Evolutionary conservation across 2,888 invertebrate species (phyloP).

Genomic region (Zygothrica quintamaculata): DNA sequence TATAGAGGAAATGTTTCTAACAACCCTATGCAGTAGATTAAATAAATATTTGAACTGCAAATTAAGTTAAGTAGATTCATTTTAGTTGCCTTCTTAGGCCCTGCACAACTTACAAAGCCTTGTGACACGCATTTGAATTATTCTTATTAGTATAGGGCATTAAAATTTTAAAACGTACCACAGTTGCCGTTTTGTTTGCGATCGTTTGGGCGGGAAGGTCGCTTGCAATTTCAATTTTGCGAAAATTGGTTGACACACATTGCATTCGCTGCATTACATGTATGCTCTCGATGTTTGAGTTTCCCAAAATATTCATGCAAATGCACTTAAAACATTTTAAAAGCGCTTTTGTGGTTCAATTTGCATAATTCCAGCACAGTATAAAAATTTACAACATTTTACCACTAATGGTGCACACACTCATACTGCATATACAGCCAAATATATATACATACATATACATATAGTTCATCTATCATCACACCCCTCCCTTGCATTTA

Average conservation of each 20-base stretch:
- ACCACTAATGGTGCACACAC: slow-evolving; percentile 74
- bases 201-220: slow-evolving; percentile 48
- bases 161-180: neutral
- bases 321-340: slow-evolving; percentile 81
- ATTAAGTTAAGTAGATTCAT: too few species aligned
- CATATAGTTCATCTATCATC: slow-evolving; percentile 20
- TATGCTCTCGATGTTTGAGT: slow-evolving; percentile 36
- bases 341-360: slow-evolving; percentile 80
- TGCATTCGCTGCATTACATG: slow-evolving; percentile 46
- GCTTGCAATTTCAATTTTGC: slow-evolving; percentile 72
- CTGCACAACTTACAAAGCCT: too few species aligned
- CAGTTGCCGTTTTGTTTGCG: slow-evolving; percentile 6
- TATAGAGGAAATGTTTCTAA: too few species aligned
- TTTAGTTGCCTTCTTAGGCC: too few species aligned
- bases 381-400: slow-evolving; percentile 80
- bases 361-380: slow-evolving; percentile 80
- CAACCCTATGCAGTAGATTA: too few species aligned
- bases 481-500: slow-evolving; percentile 39
- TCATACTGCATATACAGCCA: slow-evolving; percentile 25
- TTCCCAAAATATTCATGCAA: slow-evolving; percentile 77
- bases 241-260: slow-evolving; percentile 78
- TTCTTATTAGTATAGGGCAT: neutral
- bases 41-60: too few species aligned
- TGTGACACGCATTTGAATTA: slow-evolving; percentile 1
- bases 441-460: slow-evolving; percentile 10